Base-by-base conservation (phyloP, 1,140 invertebrate genomes). In the Bombyx mandarina region DNA sequence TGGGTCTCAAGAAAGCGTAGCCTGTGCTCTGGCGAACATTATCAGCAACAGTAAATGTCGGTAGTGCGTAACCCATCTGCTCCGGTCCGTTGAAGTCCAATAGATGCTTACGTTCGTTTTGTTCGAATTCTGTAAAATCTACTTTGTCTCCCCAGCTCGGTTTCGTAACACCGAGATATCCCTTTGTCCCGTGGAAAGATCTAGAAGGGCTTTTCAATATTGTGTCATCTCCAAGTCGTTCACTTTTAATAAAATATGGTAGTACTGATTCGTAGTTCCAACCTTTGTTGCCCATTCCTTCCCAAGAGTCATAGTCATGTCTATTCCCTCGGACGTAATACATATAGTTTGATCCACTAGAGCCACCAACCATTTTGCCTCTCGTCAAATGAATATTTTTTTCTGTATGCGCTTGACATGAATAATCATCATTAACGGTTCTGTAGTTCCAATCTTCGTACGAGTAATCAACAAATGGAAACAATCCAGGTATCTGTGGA, bases 301-400 rank as follows among this genome's bases (percentile, higher is more conserved):
- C 93, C 97, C 97, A 98, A 9, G 91, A 78, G 67, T 98, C 94
- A 68, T 96, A 98, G 70, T 99, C 97, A 8, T 90, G 76, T 60
- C 83, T 90, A 77, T 92, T 89, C 43, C 93, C 97, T 62, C 96
- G 86, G 0, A 97, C 94, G 76, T 98, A 98, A 0, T 97, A 89
- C 97, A 98, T 97, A 62, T 96, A 97, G 73, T 98, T 98, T 0
- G 98, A 85, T 0, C 95, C 94, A 42, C 93, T 94, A 0, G 94
- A 95, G 0, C 97, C 97, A 3, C 96, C 96, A 0, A 96, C 77
- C 1, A 95, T 93, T 64, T 94, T 95, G 1, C 94, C 94, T 43
- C 93, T 62, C 0, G 57, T 63, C 7, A 56, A 44, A 45, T 59
- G 90, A 68, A 93, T 93, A 0, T 90, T 88, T 1, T 89, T 89